phyloP scores from a whole-genome alignment of 2,888 invertebrate genomes.

The Phaonia tiefii region DNA sequence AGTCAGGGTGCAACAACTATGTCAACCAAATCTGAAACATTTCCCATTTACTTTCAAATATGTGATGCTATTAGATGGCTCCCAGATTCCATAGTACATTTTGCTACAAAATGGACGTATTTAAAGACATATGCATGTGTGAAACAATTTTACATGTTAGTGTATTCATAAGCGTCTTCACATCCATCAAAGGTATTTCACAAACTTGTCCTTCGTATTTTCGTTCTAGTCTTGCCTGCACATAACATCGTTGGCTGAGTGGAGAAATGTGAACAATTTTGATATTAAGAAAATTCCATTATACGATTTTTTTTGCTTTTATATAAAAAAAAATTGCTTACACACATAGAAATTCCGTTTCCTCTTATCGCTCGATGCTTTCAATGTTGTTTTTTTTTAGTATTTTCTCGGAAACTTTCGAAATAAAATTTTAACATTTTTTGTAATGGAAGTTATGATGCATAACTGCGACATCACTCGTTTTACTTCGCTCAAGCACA shows the following conservation, averaged over 20 bases:
- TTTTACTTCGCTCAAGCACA: background rate
- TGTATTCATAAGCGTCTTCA: no score
- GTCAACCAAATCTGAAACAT: no score
- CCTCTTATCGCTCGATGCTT: no score
- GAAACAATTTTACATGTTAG: no score
- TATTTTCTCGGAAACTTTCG: slow-evolving; percentile 47
- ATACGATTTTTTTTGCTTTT: slow-evolving; percentile 22
- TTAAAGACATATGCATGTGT: no score
- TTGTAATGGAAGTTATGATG: slow-evolving; percentile 57
- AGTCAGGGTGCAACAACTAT: no score
- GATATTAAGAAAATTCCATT: slow-evolving; percentile 64
- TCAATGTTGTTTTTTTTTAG: background rate
- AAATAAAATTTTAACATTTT: slow-evolving; percentile 40
- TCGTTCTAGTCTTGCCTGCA: background rate
- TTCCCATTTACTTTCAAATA: no score
- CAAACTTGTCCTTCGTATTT: background rate
- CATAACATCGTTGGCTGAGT: background rate
- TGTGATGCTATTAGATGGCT: no score
- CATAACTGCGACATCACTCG: slow-evolving; percentile 57
- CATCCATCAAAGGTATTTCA: slow-evolving; percentile 19
- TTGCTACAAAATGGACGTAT: no score
- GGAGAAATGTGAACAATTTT: slow-evolving; percentile 53
- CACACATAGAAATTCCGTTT: slow-evolving; percentile 47
- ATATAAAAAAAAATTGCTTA: slow-evolving; percentile 22
- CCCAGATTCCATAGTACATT: no score